Conservation (phyloP, 2,797 vertebrate species). For the Lepus townsendii region DNA sequence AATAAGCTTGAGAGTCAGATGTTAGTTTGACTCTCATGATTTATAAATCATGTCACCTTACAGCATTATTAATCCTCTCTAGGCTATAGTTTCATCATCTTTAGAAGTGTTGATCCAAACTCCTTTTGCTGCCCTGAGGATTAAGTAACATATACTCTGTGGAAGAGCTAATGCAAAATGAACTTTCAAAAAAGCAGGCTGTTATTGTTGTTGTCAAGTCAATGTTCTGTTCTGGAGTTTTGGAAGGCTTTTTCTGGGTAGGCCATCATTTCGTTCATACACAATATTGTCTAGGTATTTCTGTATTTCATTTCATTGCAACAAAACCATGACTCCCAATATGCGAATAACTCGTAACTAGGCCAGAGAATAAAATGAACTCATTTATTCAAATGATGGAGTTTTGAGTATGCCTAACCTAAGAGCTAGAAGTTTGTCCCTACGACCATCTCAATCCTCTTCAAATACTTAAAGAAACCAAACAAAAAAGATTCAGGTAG, state of each 20-base stretch:
- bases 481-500: background rate
- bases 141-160: conserved; percentile 34
- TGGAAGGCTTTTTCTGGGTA: conserved; percentile 1
- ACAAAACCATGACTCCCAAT: background rate
- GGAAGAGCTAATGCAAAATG: background rate
- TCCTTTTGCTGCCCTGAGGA: background rate
- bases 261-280: background rate
- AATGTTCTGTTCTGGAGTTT: conserved; percentile 23
- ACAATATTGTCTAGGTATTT: conserved; percentile 51
- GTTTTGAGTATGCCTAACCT: conserved; percentile 23
- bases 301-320: background rate
- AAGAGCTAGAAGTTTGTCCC: background rate
- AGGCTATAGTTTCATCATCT: background rate
- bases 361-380: conserved; percentile 55
- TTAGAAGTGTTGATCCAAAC: conserved; percentile 39
- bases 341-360: conserved; percentile 1
- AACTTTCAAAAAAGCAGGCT: background rate
- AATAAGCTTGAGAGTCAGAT: background rate
- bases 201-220: conserved; percentile 7
- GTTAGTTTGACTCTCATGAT: conserved; percentile 28
- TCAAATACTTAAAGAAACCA: background rate
- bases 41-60: conserved; percentile 4
- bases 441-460: background rate
- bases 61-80: background rate
- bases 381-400: background rate